phyloP scores from a whole-genome alignment of 2,797 vertebrate species.

The Rousettus madagascariensis region DNA sequence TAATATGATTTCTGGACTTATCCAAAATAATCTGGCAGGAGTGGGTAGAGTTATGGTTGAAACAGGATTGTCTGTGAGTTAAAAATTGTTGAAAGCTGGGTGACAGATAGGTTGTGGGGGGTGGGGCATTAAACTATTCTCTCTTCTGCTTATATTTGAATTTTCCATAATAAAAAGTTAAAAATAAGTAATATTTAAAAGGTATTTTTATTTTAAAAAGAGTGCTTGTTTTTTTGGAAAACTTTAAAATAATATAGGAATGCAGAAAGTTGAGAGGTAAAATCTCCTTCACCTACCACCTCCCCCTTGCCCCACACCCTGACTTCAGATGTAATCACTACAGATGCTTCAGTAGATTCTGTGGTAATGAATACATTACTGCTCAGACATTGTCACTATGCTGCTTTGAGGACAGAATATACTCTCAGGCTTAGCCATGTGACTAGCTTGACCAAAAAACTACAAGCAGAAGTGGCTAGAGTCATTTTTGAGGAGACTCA shows the following conservation, averaged over 20 bases:
- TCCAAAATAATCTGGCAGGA: neutral
- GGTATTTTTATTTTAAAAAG: neutral
- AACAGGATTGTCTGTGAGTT: neutral
- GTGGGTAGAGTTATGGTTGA: neutral
- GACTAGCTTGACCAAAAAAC: neutral
- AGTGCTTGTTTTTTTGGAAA: neutral
- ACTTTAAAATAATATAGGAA: neutral
- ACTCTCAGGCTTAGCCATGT: neutral
- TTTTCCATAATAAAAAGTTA: neutral
- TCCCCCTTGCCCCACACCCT: accelerated
- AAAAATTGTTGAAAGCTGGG: neutral
- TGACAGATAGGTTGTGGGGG: neutral
- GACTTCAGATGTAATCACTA: neutral
- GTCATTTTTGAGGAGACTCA: neutral
- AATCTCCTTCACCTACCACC: neutral
- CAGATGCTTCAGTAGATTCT: no score
- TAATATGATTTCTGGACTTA: neutral
- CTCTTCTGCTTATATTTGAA: neutral
- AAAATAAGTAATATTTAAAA: neutral
- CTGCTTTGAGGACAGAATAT: neutral
- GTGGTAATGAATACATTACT: neutral
- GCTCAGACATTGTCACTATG: neutral
- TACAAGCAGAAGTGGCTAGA: neutral
- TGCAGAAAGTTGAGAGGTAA: neutral
- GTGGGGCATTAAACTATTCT: neutral